Conservation (phyloP, 2,113 vertebrate species). For the Crotalus viridis region DNA sequence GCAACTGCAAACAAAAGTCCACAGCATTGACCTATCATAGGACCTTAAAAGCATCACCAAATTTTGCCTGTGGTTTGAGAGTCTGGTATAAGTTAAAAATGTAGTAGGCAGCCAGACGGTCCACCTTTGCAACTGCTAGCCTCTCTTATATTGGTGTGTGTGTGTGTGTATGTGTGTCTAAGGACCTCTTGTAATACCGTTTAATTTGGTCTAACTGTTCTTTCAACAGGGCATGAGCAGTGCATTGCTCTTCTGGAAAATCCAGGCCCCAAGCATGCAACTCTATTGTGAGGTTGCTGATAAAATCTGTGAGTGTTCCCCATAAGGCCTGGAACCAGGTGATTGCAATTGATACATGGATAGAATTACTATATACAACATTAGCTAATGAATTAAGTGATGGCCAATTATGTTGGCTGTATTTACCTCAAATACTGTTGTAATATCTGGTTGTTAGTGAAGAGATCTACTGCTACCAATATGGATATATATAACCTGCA, state of each 20-base stretch:
- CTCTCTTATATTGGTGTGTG: not conserved
- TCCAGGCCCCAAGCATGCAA: not conserved
- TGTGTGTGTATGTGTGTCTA: not conserved
- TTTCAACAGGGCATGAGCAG: not conserved
- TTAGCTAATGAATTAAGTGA: not conserved
- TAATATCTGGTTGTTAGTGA: not conserved
- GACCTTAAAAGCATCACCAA: not conserved
- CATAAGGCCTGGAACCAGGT: not conserved
- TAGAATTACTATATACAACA: not conserved
- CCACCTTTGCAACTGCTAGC: not conserved
- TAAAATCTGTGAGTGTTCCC: not conserved
- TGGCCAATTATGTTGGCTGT: not conserved
- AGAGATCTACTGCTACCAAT: not conserved
- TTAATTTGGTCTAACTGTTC: not conserved
- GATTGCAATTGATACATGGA: not conserved
- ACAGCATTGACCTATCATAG: not conserved
- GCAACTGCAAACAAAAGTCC: not conserved
- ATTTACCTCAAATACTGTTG: not conserved
- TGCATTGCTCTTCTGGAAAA: not conserved
- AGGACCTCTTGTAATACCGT: not conserved
- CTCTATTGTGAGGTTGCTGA: not conserved
- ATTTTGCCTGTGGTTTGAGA: not conserved
- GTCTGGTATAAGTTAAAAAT: not conserved
- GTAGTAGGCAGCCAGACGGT: not conserved
- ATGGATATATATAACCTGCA: not conserved